phyloP scores from a whole-genome alignment of 1,140 invertebrate species.

The Antheraea pernyi region DNA sequence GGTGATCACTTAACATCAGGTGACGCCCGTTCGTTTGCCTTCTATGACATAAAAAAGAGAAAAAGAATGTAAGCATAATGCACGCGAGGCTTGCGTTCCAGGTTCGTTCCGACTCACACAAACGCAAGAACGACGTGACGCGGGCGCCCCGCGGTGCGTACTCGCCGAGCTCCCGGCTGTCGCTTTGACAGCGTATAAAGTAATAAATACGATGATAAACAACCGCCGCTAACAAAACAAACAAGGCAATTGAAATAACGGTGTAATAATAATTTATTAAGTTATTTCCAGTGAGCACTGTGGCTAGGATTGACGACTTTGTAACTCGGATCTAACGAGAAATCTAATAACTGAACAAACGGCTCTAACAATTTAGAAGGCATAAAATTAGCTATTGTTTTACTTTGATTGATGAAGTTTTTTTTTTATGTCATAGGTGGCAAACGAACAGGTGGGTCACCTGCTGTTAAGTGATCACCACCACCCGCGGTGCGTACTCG shows the following conservation, averaged over 20 bases:
- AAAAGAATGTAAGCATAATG: neutral
- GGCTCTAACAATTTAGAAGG: too few species aligned
- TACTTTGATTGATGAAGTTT: too few species aligned
- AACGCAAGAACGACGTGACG: neutral
- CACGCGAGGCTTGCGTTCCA: neutral
- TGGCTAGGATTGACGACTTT: too few species aligned
- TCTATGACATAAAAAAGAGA: too few species aligned
- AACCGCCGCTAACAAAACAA: conserved; percentile 34
- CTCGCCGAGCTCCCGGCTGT: conserved; percentile 42
- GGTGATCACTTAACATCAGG: too few species aligned
- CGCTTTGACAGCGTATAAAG: conserved; percentile 47
- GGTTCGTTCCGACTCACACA: neutral
- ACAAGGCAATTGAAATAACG: conserved; percentile 42
- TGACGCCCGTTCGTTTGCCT: too few species aligned
- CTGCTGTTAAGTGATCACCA: too few species aligned
- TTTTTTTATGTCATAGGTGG: too few species aligned
- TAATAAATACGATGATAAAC: conserved; percentile 47
- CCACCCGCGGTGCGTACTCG: conserved; percentile 44
- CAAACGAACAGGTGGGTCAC: too few species aligned
- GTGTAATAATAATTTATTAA: conserved; percentile 41
- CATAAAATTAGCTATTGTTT: too few species aligned
- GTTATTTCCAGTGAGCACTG: conserved; percentile 24
- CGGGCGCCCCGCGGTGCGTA: conserved; percentile 39
- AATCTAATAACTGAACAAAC: too few species aligned
- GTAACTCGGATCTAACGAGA: neutral